phyloP scores from a whole-genome alignment of 2,113 vertebrate species.

The Pelodiscus sinensis region DNA sequence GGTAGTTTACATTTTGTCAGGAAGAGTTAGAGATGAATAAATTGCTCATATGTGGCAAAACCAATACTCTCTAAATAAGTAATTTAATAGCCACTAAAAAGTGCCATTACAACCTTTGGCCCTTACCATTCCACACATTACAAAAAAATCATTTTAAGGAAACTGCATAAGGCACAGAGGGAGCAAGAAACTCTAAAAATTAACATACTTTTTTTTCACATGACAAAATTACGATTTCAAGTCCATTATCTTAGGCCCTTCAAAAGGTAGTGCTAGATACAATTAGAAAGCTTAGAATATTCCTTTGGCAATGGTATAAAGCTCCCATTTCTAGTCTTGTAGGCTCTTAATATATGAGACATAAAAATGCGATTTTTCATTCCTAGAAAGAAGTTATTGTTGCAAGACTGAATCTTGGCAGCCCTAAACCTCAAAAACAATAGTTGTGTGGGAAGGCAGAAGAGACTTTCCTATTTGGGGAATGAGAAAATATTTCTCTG shows the following conservation, averaged over 20 bases:
- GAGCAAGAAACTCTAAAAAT: background rate
- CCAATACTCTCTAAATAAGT: background rate
- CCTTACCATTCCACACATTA: background rate
- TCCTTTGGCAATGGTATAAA: background rate
- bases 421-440: background rate
- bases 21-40: background rate
- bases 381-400: background rate
- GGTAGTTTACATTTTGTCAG: background rate
- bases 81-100: background rate
- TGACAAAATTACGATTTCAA: background rate
- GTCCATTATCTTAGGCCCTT: background rate
- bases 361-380: background rate
- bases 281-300: background rate
- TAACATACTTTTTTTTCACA: background rate
- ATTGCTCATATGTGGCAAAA: background rate
- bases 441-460: background rate
- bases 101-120: background rate
- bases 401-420: background rate
- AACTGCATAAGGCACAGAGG: background rate
- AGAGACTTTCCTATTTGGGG: background rate
- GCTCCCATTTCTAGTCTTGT: background rate
- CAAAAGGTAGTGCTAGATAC: background rate
- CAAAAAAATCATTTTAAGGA: background rate
- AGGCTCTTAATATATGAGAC: background rate
- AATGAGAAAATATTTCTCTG: background rate